Evolutionary conservation across 2,888 invertebrate genomes (phyloP), one percentile per base, ranked within the genome.

Genomic region (Dicyrtoma fusca): DNA sequence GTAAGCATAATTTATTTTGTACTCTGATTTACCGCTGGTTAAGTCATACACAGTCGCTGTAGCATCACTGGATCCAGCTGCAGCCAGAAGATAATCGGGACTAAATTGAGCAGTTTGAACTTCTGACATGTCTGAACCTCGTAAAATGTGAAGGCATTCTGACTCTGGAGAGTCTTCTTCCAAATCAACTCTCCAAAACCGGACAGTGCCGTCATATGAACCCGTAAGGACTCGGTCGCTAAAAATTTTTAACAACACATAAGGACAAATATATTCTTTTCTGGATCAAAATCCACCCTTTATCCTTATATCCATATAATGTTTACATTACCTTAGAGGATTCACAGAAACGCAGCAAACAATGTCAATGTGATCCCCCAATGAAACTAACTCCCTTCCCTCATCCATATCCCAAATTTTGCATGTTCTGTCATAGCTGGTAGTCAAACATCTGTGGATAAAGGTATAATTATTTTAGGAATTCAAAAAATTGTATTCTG

Each of bases 381-480:
- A 86, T 6, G 89, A 88, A 82, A 87, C 87, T 81, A 90, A 83
- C 82, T 91, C 90, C 74, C 85, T 86, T 53, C 91, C 64, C 11
- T 19, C 91, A 13, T 89, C 88, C 75, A 91, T 89, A 83, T 90
- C 87, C 89, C 92, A 92, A 70, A 93, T 86, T 83, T 91, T 91
- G 84, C 92, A 92, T 19, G 92, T 92, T 78, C 92, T 86, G 83
- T 93, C 93, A 83, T 92, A 93, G 83, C 92, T 92, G 77, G 92
- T 92, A 1, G 92, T 90, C 75, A 92, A 84, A 83, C 91, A 92
- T 82, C 91, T 91, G 23, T 5, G n/a, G n/a, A n/a, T n/a, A n/a
- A n/a, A n/a, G n/a, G n/a, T n/a, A n/a, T n/a, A n/a, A n/a, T n/a
- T n/a, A n/a, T n/a, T n/a, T n/a, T 34, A 34, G 8, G 34, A 34